phyloP scores from a whole-genome alignment of 2,888 invertebrate genomes.

The Galerucella nymphaeae region DNA sequence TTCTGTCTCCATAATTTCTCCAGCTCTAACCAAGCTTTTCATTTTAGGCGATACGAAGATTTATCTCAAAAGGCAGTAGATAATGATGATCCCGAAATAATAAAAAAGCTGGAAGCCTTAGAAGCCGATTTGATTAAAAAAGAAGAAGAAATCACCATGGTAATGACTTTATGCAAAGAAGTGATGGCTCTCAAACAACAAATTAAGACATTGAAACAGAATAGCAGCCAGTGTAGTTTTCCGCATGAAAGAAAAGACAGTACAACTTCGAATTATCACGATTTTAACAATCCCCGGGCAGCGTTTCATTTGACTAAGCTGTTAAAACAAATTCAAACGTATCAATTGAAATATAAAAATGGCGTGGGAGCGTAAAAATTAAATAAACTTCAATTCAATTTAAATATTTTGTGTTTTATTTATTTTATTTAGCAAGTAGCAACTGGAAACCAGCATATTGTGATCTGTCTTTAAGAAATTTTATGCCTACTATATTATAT shows the following conservation, averaged over 20 bases:
- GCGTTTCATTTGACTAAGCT: constrained; percentile 62
- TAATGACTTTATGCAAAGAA: constrained; percentile 63
- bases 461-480: too few species aligned
- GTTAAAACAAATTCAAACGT: constrained; percentile 62
- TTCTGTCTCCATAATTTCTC: too few species aligned
- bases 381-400: background rate
- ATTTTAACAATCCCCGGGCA: constrained; percentile 58
- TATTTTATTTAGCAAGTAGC: too few species aligned
- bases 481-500: too few species aligned
- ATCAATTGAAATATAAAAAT: constrained; percentile 57
- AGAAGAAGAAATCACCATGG: constrained; percentile 64
- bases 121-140: constrained; percentile 61
- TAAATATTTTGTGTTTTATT: too few species aligned
- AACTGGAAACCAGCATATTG: too few species aligned
- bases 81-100: constrained; percentile 44
- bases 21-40: too few species aligned
- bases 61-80: constrained; percentile 51
- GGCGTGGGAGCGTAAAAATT: constrained; percentile 21
- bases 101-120: constrained; percentile 59
- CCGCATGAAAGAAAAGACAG: constrained; percentile 40
- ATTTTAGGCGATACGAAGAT: constrained; percentile 57
- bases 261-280: constrained; percentile 44
- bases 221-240: constrained; percentile 53
- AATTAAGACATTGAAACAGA: constrained; percentile 58
- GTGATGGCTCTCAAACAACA: constrained; percentile 63